phyloP scores from a whole-genome alignment of 2,113 vertebrate genomes.

The Mohoua ochrocephala region DNA sequence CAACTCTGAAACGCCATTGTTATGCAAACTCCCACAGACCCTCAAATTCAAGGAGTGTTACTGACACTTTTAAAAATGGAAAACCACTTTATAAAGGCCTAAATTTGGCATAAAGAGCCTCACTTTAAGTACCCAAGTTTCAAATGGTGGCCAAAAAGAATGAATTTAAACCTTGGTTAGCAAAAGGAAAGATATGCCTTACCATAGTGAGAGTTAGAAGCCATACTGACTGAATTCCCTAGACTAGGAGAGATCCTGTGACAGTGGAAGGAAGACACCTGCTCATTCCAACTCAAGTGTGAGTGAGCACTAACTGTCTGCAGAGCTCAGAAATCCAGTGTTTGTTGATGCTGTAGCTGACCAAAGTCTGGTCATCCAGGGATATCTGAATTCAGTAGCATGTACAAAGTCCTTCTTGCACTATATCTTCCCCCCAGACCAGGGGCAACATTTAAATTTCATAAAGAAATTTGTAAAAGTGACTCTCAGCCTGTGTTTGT shows the following conservation, averaged over 20 bases:
- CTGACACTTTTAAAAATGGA: neutral
- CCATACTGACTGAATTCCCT: constrained; percentile 67
- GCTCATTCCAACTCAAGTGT: neutral
- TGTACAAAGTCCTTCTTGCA: constrained; percentile 70
- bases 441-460: constrained; percentile 72
- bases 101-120: neutral
- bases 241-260: neutral
- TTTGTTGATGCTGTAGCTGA: constrained; percentile 35
- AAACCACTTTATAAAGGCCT: neutral
- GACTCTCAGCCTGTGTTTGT: constrained; percentile 37
- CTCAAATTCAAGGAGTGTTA: neutral
- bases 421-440: constrained; percentile 43
- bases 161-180: constrained; percentile 20
- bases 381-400: constrained; percentile 60
- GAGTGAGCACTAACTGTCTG: neutral
- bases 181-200: constrained; percentile 70
- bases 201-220: constrained; percentile 63
- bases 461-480: constrained; percentile 77
- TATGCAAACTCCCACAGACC: neutral
- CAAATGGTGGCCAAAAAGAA: constrained; percentile 36
- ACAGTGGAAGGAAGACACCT: neutral
- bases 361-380: constrained; percentile 13
- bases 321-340: neutral
- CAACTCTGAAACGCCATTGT: neutral
- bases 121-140: neutral